phyloP scores from a whole-genome alignment of 2,113 vertebrate genomes.

The Arenaria interpres region DNA sequence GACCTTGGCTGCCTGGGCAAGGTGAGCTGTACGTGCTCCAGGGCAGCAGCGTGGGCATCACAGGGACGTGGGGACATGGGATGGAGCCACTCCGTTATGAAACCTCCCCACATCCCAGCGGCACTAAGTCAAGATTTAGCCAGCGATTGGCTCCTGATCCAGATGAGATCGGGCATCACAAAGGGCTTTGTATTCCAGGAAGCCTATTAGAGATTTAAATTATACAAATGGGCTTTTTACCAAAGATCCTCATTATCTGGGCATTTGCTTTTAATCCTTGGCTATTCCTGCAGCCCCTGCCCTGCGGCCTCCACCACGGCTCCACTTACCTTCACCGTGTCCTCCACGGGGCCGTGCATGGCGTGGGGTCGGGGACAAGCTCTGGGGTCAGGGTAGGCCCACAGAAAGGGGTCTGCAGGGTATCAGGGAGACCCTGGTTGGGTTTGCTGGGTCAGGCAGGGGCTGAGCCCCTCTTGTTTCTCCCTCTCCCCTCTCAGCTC shows the following conservation, averaged over 20 bases:
- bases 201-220: conserved; percentile 66
- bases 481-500: not conserved
- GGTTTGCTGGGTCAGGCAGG: accelerated
- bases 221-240: conserved; percentile 65
- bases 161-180: conserved; percentile 53
- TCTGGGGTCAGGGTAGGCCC: not conserved
- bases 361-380: not conserved
- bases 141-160: not conserved
- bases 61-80: accelerated
- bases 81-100: not conserved
- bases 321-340: not conserved
- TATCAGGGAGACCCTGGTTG: accelerated
- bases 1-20: not conserved
- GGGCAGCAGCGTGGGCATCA: not conserved
- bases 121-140: not conserved
- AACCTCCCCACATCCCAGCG: not conserved
- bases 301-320: accelerated
- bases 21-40: not conserved
- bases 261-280: conserved; percentile 59
- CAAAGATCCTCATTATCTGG: conserved; percentile 63
- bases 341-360: accelerated
- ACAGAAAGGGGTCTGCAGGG: not conserved
- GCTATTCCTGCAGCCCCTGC: not conserved
- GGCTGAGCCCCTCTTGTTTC: not conserved
- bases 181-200: conserved; percentile 69